Base-by-base conservation (phyloP, 2,113 vertebrate species). In the Tyrannus savana region DNA sequence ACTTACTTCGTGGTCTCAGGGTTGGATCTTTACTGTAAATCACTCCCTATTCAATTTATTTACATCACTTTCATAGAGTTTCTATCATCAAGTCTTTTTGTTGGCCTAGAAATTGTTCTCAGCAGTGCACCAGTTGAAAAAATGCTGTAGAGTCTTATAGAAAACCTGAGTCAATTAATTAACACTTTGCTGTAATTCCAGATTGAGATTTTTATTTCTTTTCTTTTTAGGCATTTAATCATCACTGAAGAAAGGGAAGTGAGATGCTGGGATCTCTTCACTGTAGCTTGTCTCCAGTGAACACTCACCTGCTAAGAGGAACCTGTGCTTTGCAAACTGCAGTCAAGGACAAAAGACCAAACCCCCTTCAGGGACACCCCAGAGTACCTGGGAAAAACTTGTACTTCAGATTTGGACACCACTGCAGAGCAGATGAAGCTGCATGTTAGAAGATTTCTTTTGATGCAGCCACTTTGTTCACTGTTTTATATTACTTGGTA, bases 201-300 rank as follows among this genome's bases (percentile, higher is more conserved):
- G 50, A 83, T 79, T 95, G 78, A 96, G 53, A 37, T 62, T 62
- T 74, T 71, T 67, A 13, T 80, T 84, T 80, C 39, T 90, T 80
- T 88, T 84, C 10, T 67, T 90, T 95, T 67, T 37, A 96, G 95
- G 30, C 60, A 12, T 93, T 92, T 81, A 94, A 93, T 87, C 95
- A 95, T 50, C 93, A 95, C 37, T 97, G 90, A 97, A 84, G 64
- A 94, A 86, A 44, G 66, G 68, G 64, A 90, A 86, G 4, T 60
- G 82, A 90, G 42, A 58, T 64, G 56, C 41, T 74, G 44, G 58
- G 73, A 71, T 59, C 30, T 88, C 68, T 80, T 90, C 22, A 2
- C 10, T 87, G 2, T 39, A 64, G 35, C 72, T 90, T 74, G 56
- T 89, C 83, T 84, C 79, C 90, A 80, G 24, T 88, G 87, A 84